Conservation (phyloP, 2,113 vertebrate genomes). For the Tursiops truncatus region DNA sequence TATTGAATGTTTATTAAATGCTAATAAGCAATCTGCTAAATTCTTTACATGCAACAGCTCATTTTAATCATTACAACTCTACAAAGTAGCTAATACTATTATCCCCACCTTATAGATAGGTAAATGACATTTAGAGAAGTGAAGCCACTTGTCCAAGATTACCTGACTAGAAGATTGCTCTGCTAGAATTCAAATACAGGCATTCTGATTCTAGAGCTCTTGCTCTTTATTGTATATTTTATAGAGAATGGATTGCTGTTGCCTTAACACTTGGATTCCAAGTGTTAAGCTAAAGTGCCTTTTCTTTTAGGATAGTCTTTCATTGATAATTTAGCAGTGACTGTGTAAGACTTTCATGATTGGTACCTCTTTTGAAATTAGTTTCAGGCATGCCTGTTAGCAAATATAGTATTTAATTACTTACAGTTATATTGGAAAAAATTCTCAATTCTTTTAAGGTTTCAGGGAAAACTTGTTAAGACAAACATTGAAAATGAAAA, state of each 20-base stretch:
- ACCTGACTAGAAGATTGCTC: neutral
- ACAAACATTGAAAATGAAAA: slow-evolving; percentile 15
- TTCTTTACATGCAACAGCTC: neutral
- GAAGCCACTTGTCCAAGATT: neutral
- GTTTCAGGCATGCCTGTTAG: neutral
- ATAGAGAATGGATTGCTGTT: neutral
- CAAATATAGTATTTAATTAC: neutral
- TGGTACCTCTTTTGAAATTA: slow-evolving; percentile 51
- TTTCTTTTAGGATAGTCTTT: slow-evolving; percentile 46
- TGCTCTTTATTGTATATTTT: slow-evolving; percentile 2
- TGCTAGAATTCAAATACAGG: neutral
- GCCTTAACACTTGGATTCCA: neutral
- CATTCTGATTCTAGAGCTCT: slow-evolving; percentile 37
- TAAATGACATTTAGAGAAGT: slow-evolving; percentile 33
- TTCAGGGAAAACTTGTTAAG: neutral
- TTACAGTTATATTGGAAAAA: neutral
- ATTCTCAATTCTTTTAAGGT: slow-evolving; percentile 4
- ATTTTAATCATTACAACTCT: slow-evolving; percentile 8
- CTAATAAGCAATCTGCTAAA: neutral
- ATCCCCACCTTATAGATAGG: neutral
- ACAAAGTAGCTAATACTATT: neutral
- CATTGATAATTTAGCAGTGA: slow-evolving; percentile 21
- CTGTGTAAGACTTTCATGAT: neutral
- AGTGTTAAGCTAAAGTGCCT: slow-evolving; percentile 20
- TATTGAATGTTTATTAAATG: neutral